Conservation (phyloP, 2,113 vertebrate species). For the Pogonocichla stellata region DNA sequence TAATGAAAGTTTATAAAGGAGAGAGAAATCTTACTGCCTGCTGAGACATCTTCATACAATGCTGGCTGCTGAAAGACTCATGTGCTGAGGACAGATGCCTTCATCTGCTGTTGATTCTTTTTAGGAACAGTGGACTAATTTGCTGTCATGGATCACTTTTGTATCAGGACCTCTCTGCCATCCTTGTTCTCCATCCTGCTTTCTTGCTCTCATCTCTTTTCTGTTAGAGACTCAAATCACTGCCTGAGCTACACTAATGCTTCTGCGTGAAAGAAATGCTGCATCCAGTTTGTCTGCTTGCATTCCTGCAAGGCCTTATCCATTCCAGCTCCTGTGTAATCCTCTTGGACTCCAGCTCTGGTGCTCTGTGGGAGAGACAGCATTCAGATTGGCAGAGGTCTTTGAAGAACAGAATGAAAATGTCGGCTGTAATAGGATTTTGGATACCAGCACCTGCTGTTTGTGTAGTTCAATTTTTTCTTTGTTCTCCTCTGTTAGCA, state of each 20-base stretch:
- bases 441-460: neutral
- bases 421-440: slow-evolving; percentile 5
- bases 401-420: slow-evolving; percentile 38
- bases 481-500: neutral
- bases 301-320: neutral
- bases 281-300: neutral
- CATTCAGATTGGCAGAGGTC: neutral
- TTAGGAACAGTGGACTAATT: neutral
- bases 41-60: neutral
- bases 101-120: neutral
- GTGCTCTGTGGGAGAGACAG: neutral
- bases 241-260: neutral
- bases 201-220: neutral
- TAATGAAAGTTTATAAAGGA: neutral
- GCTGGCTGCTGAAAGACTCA: neutral
- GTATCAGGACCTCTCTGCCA: neutral
- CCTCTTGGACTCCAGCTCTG: neutral
- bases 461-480: neutral
- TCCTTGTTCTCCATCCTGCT: neutral
- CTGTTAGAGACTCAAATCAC: neutral
- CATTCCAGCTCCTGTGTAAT: neutral
- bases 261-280: neutral
- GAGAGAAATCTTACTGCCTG: neutral
- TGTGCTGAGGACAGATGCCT: neutral
- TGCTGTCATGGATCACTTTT: neutral